Evolutionary conservation across 2,797 vertebrate genomes (phyloP).

Genomic region (Orientallactaga sibirica): DNA sequence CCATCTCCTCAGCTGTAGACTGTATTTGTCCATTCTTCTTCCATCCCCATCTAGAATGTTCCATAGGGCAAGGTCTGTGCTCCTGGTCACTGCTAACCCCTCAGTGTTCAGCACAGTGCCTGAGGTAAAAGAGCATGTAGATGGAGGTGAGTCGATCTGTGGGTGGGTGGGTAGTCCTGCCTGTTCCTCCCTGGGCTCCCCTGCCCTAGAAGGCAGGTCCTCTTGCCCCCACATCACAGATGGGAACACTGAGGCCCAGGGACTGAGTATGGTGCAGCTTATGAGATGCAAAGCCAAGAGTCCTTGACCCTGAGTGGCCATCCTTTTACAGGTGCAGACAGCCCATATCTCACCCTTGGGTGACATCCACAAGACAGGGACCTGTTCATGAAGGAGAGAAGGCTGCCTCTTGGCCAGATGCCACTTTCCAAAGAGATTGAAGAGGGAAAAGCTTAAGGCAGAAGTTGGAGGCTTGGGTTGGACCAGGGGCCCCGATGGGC

Average conservation of each 20-base stretch:
- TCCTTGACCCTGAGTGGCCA: background rate
- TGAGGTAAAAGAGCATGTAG: accelerated
- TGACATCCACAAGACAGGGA: background rate
- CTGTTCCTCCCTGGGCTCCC: background rate
- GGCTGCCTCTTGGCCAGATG: background rate
- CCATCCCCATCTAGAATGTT: background rate
- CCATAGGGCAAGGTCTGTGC: accelerated
- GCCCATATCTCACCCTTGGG: accelerated
- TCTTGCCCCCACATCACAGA: background rate
- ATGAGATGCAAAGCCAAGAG: background rate
- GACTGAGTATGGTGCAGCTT: background rate
- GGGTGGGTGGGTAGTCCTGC: accelerated
- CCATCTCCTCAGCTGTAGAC: no score
- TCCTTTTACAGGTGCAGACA: background rate
- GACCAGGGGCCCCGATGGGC: background rate
- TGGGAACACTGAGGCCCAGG: background rate
- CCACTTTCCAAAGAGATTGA: background rate
- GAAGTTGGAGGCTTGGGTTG: background rate
- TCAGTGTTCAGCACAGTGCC: background rate
- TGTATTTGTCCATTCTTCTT: no score
- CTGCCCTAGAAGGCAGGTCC: background rate
- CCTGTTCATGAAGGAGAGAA: background rate
- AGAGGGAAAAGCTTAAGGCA: background rate
- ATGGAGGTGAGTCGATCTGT: accelerated
- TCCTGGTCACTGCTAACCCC: background rate